These are phyloP conservation scores for Tragelaphus buxtoni DNA, from an alignment of 2,113 vertebrate genomes.

Conservation along the genomic window DNA sequence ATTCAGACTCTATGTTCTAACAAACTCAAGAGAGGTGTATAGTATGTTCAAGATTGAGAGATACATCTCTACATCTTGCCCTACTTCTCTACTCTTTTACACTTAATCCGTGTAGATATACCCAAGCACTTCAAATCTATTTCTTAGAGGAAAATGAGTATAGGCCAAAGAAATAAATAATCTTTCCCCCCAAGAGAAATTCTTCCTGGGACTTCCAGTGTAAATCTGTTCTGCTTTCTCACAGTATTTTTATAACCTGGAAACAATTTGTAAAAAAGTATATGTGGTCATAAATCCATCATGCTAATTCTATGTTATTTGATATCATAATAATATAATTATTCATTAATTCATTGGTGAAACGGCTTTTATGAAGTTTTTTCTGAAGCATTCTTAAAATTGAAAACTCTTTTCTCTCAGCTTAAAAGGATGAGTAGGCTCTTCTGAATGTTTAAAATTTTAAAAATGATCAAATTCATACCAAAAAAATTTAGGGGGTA, in stretches of 20 bases:
- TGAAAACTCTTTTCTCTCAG: neutral
- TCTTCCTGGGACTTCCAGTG: neutral
- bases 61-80: neutral
- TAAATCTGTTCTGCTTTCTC: neutral
- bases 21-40: neutral
- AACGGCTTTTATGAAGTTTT: neutral
- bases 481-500: neutral
- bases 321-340: slow-evolving; percentile 32
- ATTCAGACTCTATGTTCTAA: neutral
- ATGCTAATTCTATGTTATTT: slow-evolving; percentile 35
- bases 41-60: neutral
- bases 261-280: slow-evolving; percentile 38
- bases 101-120: neutral
- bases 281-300: slow-evolving; percentile 24
- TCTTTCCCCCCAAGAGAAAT: neutral
- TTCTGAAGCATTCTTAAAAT: neutral
- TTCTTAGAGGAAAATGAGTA: neutral
- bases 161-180: neutral
- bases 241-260: slow-evolving; percentile 17
- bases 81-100: neutral
- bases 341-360: slow-evolving; percentile 20
- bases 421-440: neutral
- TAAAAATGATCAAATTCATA: neutral
- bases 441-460: neutral
- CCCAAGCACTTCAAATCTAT: neutral